phyloP scores from a whole-genome alignment of 2,797 vertebrate genomes.

The Gila robusta region DNA sequence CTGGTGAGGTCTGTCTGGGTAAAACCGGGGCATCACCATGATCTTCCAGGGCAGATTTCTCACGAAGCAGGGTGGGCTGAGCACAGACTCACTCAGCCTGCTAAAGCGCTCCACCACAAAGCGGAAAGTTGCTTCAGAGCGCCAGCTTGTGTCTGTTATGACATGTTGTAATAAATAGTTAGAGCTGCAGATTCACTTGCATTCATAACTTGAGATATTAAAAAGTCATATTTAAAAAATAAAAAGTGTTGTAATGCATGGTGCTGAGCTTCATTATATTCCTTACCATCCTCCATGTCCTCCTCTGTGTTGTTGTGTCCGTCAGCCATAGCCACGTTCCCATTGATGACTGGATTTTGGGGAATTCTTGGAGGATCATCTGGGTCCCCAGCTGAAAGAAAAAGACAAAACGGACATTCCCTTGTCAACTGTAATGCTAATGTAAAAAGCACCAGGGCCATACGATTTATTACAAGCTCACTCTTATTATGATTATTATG shows the following conservation, averaged over 20 bases:
- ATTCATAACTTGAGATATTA: not conserved
- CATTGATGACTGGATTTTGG: constrained; percentile 97
- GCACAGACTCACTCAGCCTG: constrained; percentile 95
- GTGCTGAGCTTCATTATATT: not conserved
- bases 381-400: constrained; percentile 89
- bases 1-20: constrained; percentile 97
- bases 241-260: not conserved
- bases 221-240: not conserved
- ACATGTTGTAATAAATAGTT: not conserved
- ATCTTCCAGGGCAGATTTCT: constrained; percentile 99
- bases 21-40: constrained; percentile 99
- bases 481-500: not conserved
- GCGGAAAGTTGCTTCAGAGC: constrained; percentile 98
- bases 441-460: not conserved
- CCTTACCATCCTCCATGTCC: constrained; percentile 98
- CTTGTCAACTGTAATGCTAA: not conserved
- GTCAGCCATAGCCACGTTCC: constrained; percentile 95
- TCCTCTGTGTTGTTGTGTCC: constrained; percentile 98
- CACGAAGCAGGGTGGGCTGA: constrained; percentile 99
- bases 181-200: not conserved
- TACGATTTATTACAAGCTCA: not conserved
- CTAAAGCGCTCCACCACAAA: constrained; percentile 98
- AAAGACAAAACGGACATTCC: not conserved
- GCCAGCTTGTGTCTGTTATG: constrained; percentile 94
- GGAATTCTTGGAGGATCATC: constrained; percentile 99